Evolutionary conservation across 2,797 vertebrate genomes (phyloP), one percentile per base, ranked within the genome.

Genomic region (Gambusia yucatana): DNA sequence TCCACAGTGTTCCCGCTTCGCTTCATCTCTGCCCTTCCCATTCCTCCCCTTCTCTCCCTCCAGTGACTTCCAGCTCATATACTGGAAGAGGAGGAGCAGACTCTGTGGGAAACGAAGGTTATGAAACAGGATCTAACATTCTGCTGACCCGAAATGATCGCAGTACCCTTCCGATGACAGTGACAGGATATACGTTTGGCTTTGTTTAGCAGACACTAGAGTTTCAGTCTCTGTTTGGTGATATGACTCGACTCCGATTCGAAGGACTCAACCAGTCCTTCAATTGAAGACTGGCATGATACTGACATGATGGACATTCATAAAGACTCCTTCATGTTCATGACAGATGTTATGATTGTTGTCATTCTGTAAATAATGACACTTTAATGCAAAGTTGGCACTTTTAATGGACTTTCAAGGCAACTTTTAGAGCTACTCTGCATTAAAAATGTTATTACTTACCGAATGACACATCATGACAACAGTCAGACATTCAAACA

Each of bases 81-180:
- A 78, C 85, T 87, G 86, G 88, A 91, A 87, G 80, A 90, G 88
- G 87, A 84, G 86, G 84, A 87, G 84, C 78, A 41, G 61, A 83
- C 78, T 84, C 87, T 94, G 89, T 85, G 87, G 92, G 93, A 94
- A 92, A 85, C 82, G 80, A 89, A 89, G 89, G 87, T 91, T 92
- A 87, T 85, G 82, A 91, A 93, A 91, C 76, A 39, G 61, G 70
- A 85, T 85, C 73, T 44, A 59, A 79, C 88, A 88, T 86, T 90
- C 82, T 80, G 67, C 63, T 91, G 82, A 93, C 89, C 80, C 44
- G 44, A 20, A 61, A 73, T n/a, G 39, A 72, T 87, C 73, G 71
- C 47, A 71, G 74, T 8, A 50, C 33, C 36, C 8, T 28, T 22
- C 52, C 43, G 69, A 77, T 39, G 70, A 63, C 69, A 50, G 76